A percentile compares a stretch with the other conserved stretches of the same genome.
Conservation (phyloP, 1,140 invertebrate genomes). For the Drosophila micromelanica region DNA sequence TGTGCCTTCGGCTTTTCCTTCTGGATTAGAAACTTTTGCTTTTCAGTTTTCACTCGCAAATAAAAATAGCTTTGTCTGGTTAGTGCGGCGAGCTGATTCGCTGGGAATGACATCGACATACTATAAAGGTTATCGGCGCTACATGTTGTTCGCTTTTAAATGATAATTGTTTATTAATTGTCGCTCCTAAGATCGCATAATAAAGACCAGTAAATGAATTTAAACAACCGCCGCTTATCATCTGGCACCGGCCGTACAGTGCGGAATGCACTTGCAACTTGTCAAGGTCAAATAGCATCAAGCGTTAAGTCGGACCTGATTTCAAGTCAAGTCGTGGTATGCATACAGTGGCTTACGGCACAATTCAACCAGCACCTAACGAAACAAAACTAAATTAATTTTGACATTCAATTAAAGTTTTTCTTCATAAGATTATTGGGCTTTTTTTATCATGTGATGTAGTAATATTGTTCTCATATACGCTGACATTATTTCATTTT, state of each 20-base stretch:
- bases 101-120: conserved; percentile 17
- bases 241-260: not conserved
- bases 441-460: no score
- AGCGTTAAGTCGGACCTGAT: not conserved
- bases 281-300: conserved; percentile 10
- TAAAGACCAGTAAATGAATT: conserved; percentile 12
- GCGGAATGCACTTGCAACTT: conserved; percentile 8
- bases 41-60: not conserved
- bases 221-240: conserved; percentile 26
- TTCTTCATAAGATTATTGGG: no score
- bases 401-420: no score
- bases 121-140: conserved; percentile 41
- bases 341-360: no score
- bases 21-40: conserved; percentile 4
- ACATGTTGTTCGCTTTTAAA: conserved; percentile 33
- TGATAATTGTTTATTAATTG: conserved; percentile 52
- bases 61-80: not conserved
- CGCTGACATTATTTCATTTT: no score
- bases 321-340: no score
- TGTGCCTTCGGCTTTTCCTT: not conserved
- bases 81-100: conserved; percentile 15
- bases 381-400: no score
- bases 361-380: no score
- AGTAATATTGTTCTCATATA: no score
- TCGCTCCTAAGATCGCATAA: conserved; percentile 27